A percentile compares a stretch with the other conserved stretches of the same genome.
Evolutionary conservation across 37 sponge, comb jelly and placozoan species (phyloP).

Genomic region (Hexactinellida sp.): DNA sequence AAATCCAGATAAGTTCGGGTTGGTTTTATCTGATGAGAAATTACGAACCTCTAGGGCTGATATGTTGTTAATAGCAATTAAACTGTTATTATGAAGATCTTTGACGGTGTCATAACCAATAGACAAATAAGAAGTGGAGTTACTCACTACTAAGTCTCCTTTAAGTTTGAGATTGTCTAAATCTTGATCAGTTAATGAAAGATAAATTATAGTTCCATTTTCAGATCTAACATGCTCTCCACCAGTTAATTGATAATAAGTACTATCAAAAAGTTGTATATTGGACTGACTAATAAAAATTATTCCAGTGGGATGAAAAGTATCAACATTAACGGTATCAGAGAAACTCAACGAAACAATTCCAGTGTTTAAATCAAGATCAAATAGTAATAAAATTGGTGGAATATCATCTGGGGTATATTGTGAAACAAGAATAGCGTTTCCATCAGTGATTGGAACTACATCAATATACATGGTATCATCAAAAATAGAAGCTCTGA

Average conservation of each 20-base stretch:
- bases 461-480: constrained; percentile 59
- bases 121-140: not conserved
- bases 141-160: not conserved
- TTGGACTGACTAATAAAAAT: constrained; percentile 28
- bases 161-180: not conserved
- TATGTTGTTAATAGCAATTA: constrained; percentile 9
- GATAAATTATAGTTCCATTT: constrained; percentile 25
- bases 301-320: constrained; percentile 39
- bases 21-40: constrained; percentile 37
- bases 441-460: constrained; percentile 74
- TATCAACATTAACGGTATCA: constrained; percentile 70
- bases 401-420: constrained; percentile 54
- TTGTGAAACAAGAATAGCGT: constrained; percentile 27
- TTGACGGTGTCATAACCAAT: not conserved
- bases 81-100: not conserved
- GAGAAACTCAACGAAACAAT: constrained; percentile 49
- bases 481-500: constrained; percentile 61
- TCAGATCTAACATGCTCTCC: constrained; percentile 28
- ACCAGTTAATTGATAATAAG: constrained; percentile 30
- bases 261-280: not conserved
- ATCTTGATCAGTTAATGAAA: not conserved
- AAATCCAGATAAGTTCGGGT: constrained; percentile 38
- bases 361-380: constrained; percentile 52
- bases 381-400: constrained; percentile 49
- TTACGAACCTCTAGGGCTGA: constrained; percentile 23